Conservation (phyloP, 1,140 invertebrate species). For the Anastrepha ludens region DNA sequence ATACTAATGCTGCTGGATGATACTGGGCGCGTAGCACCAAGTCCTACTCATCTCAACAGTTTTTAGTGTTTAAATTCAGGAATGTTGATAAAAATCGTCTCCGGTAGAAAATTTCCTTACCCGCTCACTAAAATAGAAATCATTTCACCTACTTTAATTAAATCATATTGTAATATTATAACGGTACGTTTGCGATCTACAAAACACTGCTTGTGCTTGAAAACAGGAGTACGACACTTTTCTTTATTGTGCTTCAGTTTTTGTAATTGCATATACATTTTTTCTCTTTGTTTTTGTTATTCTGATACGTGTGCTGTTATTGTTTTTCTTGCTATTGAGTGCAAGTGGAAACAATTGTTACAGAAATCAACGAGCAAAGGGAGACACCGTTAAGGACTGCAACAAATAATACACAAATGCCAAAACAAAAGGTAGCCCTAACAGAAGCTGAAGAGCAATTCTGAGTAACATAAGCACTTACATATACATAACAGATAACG, state of each 20-base stretch:
- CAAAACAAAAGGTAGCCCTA: slow-evolving; percentile 13
- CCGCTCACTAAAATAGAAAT: too few relatives aligned
- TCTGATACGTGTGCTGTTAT: slow-evolving; percentile 13
- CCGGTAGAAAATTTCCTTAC: too few relatives aligned
- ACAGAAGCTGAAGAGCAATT: slow-evolving; percentile 23
- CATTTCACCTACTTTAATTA: too few relatives aligned
- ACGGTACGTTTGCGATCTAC: too few relatives aligned
- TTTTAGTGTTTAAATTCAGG: too few relatives aligned
- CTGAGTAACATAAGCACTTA: not conserved
- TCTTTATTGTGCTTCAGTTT: not conserved
- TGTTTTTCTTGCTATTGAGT: slow-evolving; percentile 44
- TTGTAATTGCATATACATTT: not conserved
- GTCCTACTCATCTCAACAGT: too few relatives aligned
- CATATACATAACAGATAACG: slow-evolving; percentile 37
- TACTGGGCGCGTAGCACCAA: too few relatives aligned
- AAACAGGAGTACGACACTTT: too few relatives aligned
- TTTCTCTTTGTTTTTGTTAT: slow-evolving; percentile 32
- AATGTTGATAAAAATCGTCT: too few relatives aligned
- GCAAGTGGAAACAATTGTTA: slow-evolving; percentile 50
- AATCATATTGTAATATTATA: too few relatives aligned
- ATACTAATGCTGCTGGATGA: too few relatives aligned
- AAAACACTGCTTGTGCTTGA: too few relatives aligned
- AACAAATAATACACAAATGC: slow-evolving; percentile 33
- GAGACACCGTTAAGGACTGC: slow-evolving; percentile 7
- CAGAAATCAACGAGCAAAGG: slow-evolving; percentile 34